These are phyloP conservation scores for Myanophis thanlyinensis DNA, from an alignment of 2,113 vertebrate species.

Conservation along the genomic window DNA sequence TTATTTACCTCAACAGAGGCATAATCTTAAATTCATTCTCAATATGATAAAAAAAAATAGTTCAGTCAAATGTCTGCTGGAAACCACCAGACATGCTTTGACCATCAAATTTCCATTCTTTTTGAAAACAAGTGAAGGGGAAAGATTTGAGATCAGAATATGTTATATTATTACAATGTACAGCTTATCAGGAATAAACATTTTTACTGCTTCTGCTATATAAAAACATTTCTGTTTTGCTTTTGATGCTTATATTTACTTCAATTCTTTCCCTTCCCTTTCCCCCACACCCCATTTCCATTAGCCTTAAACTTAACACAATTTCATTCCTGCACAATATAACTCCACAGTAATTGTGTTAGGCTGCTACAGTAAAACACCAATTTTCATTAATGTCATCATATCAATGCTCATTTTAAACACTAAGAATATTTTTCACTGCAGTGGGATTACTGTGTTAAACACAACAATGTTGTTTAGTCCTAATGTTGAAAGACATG, in stretches of 20 bases:
- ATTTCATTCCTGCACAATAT: not conserved
- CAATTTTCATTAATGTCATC: not conserved
- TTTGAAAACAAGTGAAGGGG: conserved; percentile 36
- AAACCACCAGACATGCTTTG: conserved; percentile 13
- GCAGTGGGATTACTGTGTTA: not conserved
- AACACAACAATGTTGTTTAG: not conserved
- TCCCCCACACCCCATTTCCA: not conserved
- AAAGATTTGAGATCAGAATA: not conserved
- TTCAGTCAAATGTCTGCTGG: conserved; percentile 16
- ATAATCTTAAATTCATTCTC: conserved; percentile 31
- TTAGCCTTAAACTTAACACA: not conserved
- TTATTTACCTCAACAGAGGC: conserved; percentile 41
- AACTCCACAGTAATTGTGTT: not conserved
- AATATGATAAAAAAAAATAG: not conserved
- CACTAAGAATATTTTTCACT: not conserved
- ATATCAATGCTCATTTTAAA: not conserved
- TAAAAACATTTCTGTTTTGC: not conserved
- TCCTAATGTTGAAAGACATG: not conserved
- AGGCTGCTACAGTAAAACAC: not conserved
- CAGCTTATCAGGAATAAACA: not conserved
- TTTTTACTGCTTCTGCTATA: not conserved
- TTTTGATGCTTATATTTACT: not conserved
- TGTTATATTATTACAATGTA: not conserved
- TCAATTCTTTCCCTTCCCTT: not conserved
- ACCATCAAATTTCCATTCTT: conserved; percentile 5